Conservation (phyloP, 2,113 vertebrate species). For the Tonatia bakeri region DNA sequence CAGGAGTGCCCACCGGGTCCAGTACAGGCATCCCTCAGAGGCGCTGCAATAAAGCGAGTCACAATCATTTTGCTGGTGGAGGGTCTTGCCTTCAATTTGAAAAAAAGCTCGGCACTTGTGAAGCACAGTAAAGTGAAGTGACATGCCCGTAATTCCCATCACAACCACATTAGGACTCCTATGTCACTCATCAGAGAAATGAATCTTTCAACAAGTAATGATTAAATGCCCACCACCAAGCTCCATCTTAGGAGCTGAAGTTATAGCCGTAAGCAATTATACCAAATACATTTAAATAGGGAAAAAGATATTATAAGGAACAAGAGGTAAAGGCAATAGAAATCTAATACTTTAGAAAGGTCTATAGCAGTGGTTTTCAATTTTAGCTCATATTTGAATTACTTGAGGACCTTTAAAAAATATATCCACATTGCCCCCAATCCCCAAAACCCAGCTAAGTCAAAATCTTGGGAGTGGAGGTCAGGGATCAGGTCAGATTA, state of each 20-base stretch:
- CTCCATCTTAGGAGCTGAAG: not conserved
- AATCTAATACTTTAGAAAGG: not conserved
- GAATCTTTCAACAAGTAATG: not conserved
- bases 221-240: too few species aligned
- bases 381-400: too few species aligned
- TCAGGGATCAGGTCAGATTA: not conserved
- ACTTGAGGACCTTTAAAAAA: not conserved
- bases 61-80: not conserved
- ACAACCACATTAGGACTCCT: not conserved
- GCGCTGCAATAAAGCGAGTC: too few species aligned
- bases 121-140: not conserved
- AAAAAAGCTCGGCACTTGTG: not conserved
- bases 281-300: not conserved
- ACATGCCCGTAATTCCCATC: too few species aligned
- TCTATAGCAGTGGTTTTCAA: not conserved
- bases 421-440: rapidly evolving
- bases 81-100: not conserved
- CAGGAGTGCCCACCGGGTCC: rapidly evolving
- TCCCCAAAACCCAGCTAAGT: too few species aligned
- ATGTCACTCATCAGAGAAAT: not conserved
- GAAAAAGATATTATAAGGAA: not conserved
- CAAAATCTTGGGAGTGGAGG: not conserved
- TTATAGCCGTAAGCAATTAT: not conserved
- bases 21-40: not conserved
- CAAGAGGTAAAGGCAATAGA: not conserved